Conservation (phyloP, 2,797 vertebrate species). For the Decapterus maruadsi region DNA sequence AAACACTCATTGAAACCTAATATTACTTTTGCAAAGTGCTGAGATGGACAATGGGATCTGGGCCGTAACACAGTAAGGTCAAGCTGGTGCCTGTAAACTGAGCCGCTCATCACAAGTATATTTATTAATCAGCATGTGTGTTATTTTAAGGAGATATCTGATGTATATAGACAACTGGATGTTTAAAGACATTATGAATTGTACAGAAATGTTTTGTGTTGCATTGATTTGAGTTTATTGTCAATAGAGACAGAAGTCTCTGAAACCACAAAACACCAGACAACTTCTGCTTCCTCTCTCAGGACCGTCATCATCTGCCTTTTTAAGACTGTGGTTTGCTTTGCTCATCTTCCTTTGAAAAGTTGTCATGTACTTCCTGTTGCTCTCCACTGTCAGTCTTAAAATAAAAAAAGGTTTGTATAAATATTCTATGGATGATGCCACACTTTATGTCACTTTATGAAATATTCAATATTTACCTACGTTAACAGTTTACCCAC, state of each 20-base stretch:
- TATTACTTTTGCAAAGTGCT: too few species aligned
- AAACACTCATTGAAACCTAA: too few species aligned
- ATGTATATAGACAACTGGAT: not conserved
- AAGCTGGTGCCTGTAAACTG: too few species aligned
- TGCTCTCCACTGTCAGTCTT: not conserved
- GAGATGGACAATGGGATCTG: too few species aligned
- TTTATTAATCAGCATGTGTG: too few species aligned
- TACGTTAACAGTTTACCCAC: too few species aligned
- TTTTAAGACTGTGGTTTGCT: not conserved
- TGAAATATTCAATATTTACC: too few species aligned
- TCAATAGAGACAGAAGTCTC: not conserved
- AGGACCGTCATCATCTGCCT: not conserved
- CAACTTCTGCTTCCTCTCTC: not conserved
- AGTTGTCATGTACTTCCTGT: not conserved
- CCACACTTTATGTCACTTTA: too few species aligned
- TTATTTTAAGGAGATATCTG: not conserved
- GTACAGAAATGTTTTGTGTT: not conserved
- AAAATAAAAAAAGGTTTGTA: not conserved
- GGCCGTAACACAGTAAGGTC: too few species aligned
- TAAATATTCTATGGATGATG: too few species aligned
- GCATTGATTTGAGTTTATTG: not conserved
- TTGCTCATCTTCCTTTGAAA: not conserved
- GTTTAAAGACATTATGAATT: not conserved
- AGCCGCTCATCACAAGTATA: too few species aligned
- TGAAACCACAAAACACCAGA: not conserved